Conservation (phyloP, 2,888 invertebrate genomes). For the Cerastis leucographa region DNA sequence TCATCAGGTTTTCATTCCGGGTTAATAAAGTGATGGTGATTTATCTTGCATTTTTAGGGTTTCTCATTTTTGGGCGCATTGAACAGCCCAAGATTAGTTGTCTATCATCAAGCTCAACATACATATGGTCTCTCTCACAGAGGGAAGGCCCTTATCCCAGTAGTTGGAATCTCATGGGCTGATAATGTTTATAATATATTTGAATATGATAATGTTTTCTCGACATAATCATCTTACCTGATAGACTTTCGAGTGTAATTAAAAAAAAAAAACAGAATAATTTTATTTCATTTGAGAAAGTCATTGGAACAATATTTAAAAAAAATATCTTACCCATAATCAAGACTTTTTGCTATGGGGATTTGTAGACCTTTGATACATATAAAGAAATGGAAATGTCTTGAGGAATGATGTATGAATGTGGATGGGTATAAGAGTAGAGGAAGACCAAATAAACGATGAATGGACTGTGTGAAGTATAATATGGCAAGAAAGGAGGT, state of each 20-base stretch:
- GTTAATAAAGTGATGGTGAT: conserved; percentile 25
- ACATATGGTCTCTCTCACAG: neutral
- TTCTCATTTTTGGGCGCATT: neutral
- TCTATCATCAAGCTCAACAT: neutral
- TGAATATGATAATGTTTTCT: neutral
- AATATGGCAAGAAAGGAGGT: too few relatives aligned
- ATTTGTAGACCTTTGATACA: too few relatives aligned
- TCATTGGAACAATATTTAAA: too few relatives aligned
- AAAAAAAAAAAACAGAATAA: neutral
- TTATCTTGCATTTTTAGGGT: conserved; percentile 15
- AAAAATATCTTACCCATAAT: too few relatives aligned
- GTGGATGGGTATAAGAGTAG: too few relatives aligned
- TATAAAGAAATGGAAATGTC: too few relatives aligned
- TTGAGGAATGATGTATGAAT: too few relatives aligned
- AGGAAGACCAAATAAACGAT: too few relatives aligned
- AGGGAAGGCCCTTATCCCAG: neutral
- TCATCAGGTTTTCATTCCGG: conserved; percentile 28
- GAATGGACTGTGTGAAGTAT: too few relatives aligned
- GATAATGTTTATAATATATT: too few relatives aligned
- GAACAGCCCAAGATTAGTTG: neutral
- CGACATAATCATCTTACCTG: neutral
- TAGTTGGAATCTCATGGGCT: neutral
- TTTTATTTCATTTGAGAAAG: neutral
- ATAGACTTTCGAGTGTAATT: neutral
- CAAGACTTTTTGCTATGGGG: too few relatives aligned